Evolutionary conservation across 1,140 invertebrate genomes (phyloP).

Genomic region (Teleogryllus occipitalis): DNA sequence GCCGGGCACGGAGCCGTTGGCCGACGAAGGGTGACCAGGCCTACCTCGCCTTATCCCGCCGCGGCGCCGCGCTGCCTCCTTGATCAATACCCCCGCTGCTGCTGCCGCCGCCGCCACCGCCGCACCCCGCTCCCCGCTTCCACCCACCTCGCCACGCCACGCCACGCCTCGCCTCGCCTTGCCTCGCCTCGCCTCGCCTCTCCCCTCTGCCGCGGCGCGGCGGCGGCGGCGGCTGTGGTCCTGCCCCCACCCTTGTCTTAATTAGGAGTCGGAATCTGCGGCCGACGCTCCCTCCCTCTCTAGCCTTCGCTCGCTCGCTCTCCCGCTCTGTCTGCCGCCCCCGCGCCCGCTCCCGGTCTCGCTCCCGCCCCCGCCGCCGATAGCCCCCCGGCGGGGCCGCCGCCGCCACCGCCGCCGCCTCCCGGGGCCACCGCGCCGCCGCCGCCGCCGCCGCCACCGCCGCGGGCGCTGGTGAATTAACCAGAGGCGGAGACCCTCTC

Average conservation of each 20-base stretch:
- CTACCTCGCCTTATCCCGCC: background rate
- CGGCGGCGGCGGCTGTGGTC: background rate
- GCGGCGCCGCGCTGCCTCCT: constrained; percentile 10
- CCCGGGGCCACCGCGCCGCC: background rate
- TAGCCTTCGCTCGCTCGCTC: background rate
- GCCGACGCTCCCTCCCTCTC: constrained; percentile 14
- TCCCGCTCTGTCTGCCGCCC: background rate
- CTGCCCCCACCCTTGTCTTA: constrained; percentile 24
- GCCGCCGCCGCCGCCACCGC: too few relatives aligned
- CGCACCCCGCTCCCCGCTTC: background rate
- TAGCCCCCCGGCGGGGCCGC: background rate
- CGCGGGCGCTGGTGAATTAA: background rate
- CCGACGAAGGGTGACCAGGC: background rate
- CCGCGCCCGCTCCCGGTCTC: background rate
- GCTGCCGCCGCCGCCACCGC: constrained; percentile 12
- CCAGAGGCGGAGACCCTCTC: background rate
- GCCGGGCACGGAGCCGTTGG: too few relatives aligned
- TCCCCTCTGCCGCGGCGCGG: constrained; percentile 16
- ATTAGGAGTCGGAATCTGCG: constrained; percentile 26
- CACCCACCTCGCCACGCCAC: background rate
- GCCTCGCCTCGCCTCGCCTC: constrained; percentile 9
- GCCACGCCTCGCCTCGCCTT: background rate
- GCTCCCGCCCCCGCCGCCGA: background rate
- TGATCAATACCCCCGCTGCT: constrained; percentile 22
- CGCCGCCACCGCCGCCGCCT: background rate